Conservation (phyloP, 35 echinoderm and acorn worm species). For the Nesometra sesokonis region DNA sequence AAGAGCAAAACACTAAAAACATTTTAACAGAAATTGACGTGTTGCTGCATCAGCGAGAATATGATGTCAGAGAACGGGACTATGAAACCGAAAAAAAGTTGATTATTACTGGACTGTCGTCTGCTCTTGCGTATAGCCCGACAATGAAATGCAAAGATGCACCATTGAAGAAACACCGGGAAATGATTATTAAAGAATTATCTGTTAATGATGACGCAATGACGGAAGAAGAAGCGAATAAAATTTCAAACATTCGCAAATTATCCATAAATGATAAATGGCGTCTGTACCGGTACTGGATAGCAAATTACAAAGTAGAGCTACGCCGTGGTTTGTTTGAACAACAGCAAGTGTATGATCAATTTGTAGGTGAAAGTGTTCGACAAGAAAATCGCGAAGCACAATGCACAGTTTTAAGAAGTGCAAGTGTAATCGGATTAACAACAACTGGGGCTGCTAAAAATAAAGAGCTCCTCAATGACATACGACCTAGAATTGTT, state of each 20-base stretch:
- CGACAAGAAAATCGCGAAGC: conserved; percentile 33
- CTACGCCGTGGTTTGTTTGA: not conserved
- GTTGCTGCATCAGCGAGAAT: conserved; percentile 25
- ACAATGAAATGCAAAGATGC: conserved; percentile 1
- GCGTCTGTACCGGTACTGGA: conserved; percentile 48
- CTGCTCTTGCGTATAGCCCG: not conserved
- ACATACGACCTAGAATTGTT: conserved; percentile 53
- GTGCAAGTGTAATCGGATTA: conserved; percentile 68
- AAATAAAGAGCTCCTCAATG: conserved; percentile 34
- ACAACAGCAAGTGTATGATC: conserved; percentile 20
- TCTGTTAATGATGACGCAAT: conserved; percentile 21
- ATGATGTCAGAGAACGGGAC: not conserved
- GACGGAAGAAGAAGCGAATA: conserved; percentile 21
- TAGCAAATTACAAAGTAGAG: not conserved
- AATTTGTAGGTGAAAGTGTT: conserved; percentile 6
- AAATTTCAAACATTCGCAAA: conserved; percentile 23
- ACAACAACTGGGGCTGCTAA: conserved; percentile 76
- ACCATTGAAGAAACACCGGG: not conserved
- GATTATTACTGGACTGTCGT: not conserved
- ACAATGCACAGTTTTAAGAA: conserved; percentile 24
- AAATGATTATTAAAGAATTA: not conserved
- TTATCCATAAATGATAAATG: conserved; percentile 38
- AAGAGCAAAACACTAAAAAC: not conserved
- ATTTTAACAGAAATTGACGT: not conserved
- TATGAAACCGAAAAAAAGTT: not conserved